A percentile compares a stretch with the other conserved stretches of the same genome.
These are phyloP conservation scores for Ceriagrion tenellum DNA, from an alignment of 2,888 invertebrate species.

Conservation along the genomic window DNA sequence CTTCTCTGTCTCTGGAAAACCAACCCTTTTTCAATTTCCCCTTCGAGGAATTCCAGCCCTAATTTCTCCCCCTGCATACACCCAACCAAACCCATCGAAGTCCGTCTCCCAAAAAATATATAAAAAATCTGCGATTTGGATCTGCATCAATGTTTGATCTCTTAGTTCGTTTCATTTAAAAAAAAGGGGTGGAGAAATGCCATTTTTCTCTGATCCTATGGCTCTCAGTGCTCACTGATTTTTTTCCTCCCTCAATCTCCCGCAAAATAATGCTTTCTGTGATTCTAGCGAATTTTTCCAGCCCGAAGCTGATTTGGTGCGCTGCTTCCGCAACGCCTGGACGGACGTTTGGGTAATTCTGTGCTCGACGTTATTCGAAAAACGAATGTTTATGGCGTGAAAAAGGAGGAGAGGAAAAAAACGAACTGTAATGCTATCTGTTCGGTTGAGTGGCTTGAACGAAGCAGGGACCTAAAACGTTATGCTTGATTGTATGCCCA, in stretches of 20 bases:
- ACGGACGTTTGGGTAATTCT: not conserved
- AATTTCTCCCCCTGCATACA: not conserved
- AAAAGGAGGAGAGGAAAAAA: not conserved
- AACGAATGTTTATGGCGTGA: not conserved
- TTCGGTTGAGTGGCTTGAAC: not conserved
- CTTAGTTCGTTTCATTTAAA: slow-evolving; percentile 23
- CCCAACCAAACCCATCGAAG: not conserved
- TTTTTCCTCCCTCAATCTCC: not conserved
- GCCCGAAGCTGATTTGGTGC: not conserved
- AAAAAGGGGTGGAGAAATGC: not conserved
- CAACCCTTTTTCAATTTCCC: not conserved
- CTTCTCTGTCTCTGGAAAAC: no score
- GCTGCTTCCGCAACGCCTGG: not conserved
- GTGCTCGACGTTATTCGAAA: not conserved
- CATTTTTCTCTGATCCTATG: not conserved
- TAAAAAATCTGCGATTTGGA: slow-evolving; percentile 42
- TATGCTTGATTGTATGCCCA: not conserved
- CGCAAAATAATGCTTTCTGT: not conserved
- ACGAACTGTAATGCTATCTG: not conserved
- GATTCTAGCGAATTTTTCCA: not conserved
- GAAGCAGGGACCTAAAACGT: not conserved
- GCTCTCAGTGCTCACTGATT: not conserved
- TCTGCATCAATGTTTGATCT: slow-evolving; percentile 62
- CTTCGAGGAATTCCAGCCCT: not conserved
- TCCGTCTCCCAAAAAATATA: no score